Evolutionary conservation across 2,888 invertebrate genomes (phyloP).

Genomic region (Shargacucullia verbasci): DNA sequence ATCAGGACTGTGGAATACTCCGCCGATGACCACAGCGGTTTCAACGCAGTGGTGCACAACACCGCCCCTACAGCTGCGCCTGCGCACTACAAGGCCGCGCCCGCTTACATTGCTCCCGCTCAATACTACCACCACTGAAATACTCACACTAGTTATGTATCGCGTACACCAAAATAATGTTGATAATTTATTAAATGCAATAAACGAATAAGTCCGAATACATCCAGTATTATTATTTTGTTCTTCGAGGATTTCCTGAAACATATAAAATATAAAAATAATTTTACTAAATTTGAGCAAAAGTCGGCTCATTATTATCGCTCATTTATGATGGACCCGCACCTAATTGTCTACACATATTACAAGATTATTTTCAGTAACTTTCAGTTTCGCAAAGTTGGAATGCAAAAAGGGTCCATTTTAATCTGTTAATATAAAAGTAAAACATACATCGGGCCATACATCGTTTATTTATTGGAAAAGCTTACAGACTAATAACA

Average conservation of each 20-base stretch:
- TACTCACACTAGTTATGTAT: constrained; percentile 1
- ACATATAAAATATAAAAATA: neutral
- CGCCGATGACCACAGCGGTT: constrained; percentile 82
- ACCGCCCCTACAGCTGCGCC: constrained; percentile 66
- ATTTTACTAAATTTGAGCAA: too few relatives aligned
- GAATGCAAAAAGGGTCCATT: too few relatives aligned
- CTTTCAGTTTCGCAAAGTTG: too few relatives aligned
- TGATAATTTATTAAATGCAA: constrained; percentile 40
- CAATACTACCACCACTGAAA: constrained; percentile 64
- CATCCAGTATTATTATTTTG: neutral
- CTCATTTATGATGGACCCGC: too few relatives aligned
- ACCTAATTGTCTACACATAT: too few relatives aligned
- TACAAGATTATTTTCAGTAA: too few relatives aligned
- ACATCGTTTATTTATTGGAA: too few relatives aligned
- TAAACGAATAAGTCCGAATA: constrained; percentile 33
- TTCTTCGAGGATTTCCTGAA: neutral
- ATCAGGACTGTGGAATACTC: constrained; percentile 83
- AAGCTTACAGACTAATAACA: too few relatives aligned
- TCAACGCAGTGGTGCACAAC: constrained; percentile 75
- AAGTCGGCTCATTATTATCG: too few relatives aligned
- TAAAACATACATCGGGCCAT: too few relatives aligned
- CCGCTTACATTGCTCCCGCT: constrained; percentile 54
- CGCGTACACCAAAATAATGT: constrained; percentile 21
- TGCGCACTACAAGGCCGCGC: constrained; percentile 54
- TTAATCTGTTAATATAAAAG: too few relatives aligned